Base-by-base conservation (phyloP, 1,140 invertebrate genomes). In the Pseudomyrmex gracilis region DNA sequence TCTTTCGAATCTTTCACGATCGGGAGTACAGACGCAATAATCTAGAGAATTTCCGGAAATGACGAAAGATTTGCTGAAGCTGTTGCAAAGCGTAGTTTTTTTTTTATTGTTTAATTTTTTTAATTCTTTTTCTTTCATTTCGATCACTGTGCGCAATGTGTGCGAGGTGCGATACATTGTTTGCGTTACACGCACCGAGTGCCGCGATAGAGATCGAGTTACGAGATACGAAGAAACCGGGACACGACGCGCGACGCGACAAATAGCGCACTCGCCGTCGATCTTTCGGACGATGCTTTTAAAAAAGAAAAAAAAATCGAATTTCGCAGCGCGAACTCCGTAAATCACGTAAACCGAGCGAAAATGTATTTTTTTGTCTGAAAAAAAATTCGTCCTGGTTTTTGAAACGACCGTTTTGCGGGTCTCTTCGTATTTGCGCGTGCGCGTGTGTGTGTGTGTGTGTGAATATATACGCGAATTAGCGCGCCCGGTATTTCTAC, bases 161-260 rank as follows among this genome's bases (percentile, higher is more conserved):
- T 9, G 70, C 49, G 76, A 49, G 66, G 15, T 58, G 61, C 51
- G 76, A 47, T 43, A 80, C 66, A 58, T 58, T 78, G 63, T 77
- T 76, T 77, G 63, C 73, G 17, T 77, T 78, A 70, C 8, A 71
- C 76, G 51, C 74, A 57, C 20, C 53, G 53, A 70, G 64, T 13
- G 20, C 3, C 34, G 66, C 43, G 64, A 70, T 78, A 70, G 51
- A 57, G 20, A 12, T 80, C 66, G 66, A 2, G 53, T 80, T 78
- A 78, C 76, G 9, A 5, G 63, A 34, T 80, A 49, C 76, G 53
- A n/a, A 49, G 66, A 80, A 78, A 57, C 34, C 15, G 64, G 47
- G 34, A 47, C 34, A 34, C 34, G 24, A 24, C 17, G n/a, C n/a
- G n/a, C n/a, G 24, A 34, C n/a, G 43, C 66, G 76, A 80, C 60